A percentile compares a stretch with the other conserved stretches of the same genome.
Evolutionary conservation across 2,113 vertebrate genomes (phyloP).

Genomic region (Burhinus oedicnemus): DNA sequence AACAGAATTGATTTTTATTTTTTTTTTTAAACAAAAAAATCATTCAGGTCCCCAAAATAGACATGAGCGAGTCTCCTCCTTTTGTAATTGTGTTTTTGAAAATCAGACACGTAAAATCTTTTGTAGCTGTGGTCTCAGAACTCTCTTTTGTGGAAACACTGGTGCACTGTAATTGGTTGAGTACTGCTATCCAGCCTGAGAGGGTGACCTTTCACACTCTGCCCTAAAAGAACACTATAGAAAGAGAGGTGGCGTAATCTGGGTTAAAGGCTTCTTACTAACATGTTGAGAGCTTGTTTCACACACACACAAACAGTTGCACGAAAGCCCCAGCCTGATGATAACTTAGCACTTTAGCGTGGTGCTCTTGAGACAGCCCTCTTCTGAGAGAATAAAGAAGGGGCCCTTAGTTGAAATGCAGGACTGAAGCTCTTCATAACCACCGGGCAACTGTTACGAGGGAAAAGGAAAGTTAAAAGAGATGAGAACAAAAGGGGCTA

Average conservation of each 20-base stretch:
- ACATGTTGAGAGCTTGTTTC: conserved; percentile 86
- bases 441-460: conserved; percentile 45
- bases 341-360: conserved; percentile 82
- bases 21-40: conserved; percentile 12
- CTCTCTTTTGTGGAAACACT: conserved; percentile 79
- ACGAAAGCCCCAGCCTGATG: conserved; percentile 77
- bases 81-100: conserved; percentile 58
- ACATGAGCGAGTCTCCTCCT: conserved; percentile 20
- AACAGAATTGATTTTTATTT: not conserved
- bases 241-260: conserved; percentile 86
- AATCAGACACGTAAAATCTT: conserved; percentile 78
- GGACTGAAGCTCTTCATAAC: conserved; percentile 45
- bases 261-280: conserved; percentile 92
- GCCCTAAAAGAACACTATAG: conserved; percentile 88
- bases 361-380: conserved; percentile 83
- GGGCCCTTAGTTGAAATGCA: conserved; percentile 56
- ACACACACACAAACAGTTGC: conserved; percentile 84
- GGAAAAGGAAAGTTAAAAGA: conserved; percentile 62
- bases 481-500: conserved; percentile 33
- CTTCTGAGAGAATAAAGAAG: conserved; percentile 77
- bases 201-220: conserved; percentile 89
- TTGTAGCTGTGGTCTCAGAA: conserved; percentile 76
- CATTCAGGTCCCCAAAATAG: conserved; percentile 15
- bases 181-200: conserved; percentile 88
- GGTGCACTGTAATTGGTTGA: conserved; percentile 88